Evolutionary conservation across 2,797 vertebrate genomes (phyloP).

Genomic region (Danio jaintianensis): DNA sequence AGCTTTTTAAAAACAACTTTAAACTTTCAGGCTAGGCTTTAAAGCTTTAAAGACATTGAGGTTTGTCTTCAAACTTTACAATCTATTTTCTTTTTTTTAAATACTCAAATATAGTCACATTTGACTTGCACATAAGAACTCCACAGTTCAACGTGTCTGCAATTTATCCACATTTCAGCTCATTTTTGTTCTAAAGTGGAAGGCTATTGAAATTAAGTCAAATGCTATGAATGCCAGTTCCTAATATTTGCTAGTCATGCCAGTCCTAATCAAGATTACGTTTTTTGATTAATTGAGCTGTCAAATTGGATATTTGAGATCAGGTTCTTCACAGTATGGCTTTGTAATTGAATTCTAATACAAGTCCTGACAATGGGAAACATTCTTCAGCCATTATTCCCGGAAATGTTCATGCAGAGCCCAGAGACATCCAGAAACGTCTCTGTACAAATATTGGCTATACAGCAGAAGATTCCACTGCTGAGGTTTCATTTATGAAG

Average conservation of each 20-base stretch:
- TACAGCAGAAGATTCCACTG: not conserved
- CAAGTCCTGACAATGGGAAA: not conserved
- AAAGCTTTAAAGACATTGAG: too few relatives aligned
- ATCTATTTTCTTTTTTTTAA: too few relatives aligned
- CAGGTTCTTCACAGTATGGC: not conserved
- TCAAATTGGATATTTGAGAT: not conserved
- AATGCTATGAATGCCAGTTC: too few relatives aligned
- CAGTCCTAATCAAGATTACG: not conserved
- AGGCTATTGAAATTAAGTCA: not conserved
- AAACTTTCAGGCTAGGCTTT: too few relatives aligned
- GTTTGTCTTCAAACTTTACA: too few relatives aligned
- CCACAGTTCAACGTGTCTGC: too few relatives aligned
- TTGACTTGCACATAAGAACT: too few relatives aligned
- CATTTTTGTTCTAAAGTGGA: too few relatives aligned
- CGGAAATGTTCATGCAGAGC: not conserved
- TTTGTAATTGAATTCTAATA: not conserved
- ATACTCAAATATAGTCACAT: too few relatives aligned
- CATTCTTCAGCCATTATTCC: constrained; percentile 5
- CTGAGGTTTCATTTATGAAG: constrained; percentile 14
- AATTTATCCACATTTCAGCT: too few relatives aligned
- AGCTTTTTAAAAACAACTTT: too few relatives aligned
- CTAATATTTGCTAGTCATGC: not conserved
- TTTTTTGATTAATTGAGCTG: not conserved
- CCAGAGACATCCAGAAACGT: constrained; percentile 11
- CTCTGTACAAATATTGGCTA: constrained; percentile 25